Evolutionary conservation across 2,888 invertebrate species (phyloP).

Genomic region (Camponotus fellah): DNA sequence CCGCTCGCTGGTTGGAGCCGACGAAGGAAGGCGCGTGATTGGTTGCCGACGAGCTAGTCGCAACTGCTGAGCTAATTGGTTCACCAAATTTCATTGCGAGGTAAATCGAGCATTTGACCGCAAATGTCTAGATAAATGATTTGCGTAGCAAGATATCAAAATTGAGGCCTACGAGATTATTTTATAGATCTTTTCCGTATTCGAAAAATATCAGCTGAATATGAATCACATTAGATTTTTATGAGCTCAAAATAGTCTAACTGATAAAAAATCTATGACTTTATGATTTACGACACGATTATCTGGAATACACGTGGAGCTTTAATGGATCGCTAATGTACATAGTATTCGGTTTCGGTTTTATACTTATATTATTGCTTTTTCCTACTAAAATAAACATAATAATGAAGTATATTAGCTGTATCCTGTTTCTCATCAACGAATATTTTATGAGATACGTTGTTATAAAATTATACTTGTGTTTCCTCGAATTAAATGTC

Average conservation of each 20-base stretch:
- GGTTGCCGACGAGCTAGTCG: slow-evolving; percentile 5
- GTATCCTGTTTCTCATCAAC: neutral
- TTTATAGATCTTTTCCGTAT: neutral
- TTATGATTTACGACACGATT: neutral
- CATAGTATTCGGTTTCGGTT: neutral
- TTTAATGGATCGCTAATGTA: neutral
- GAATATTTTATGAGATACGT: neutral
- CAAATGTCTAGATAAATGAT: slow-evolving; percentile 22
- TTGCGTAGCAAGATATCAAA: neutral
- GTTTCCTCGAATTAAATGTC: neutral
- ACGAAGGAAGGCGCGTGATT: slow-evolving; percentile 26
- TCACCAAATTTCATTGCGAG: slow-evolving; percentile 11
- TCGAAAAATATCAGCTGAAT: neutral
- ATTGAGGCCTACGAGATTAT: neutral
- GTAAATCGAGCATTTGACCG: neutral
- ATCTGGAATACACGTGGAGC: neutral
- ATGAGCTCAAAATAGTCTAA: neutral
- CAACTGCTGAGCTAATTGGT: neutral
- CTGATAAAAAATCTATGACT: neutral
- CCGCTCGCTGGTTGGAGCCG: slow-evolving; percentile 37
- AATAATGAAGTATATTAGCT: neutral
- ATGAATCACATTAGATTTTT: neutral
- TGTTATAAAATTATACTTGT: neutral
- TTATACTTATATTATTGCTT: neutral
- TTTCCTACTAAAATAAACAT: neutral